Conservation (phyloP, 64 coral and sea anemone genomes). For the Dendrophyllia cribrosa region DNA sequence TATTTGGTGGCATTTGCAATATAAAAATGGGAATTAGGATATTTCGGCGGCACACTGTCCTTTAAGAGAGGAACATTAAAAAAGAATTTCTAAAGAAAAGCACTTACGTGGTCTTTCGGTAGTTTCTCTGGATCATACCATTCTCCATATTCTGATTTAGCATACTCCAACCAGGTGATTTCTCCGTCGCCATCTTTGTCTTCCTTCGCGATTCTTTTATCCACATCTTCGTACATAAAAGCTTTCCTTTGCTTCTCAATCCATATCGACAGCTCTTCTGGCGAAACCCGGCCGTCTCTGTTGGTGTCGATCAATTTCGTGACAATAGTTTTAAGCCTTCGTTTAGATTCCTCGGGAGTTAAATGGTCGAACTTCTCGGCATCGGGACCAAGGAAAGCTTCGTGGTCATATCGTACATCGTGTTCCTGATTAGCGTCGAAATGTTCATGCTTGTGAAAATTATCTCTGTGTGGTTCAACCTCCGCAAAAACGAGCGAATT, state of each 20-base stretch:
- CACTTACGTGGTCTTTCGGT: conserved; percentile 92
- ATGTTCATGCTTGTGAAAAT: conserved; percentile 92
- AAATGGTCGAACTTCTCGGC: conserved; percentile 90
- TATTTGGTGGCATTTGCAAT: too few relatives aligned
- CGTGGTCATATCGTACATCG: conserved; percentile 87
- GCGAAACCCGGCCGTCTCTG: conserved; percentile 78
- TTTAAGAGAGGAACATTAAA: too few relatives aligned
- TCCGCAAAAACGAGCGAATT: conserved; percentile 11
- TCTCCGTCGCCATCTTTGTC: conserved; percentile 89
- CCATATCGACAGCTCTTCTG: conserved; percentile 83
- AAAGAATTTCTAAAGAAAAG: too few relatives aligned
- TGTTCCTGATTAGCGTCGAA: conserved; percentile 72
- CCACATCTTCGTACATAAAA: conserved; percentile 98
- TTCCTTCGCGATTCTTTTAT: conserved; percentile 84
- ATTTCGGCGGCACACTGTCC: too few relatives aligned
- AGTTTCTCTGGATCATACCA: conserved; percentile 77
- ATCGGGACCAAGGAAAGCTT: conserved; percentile 94
- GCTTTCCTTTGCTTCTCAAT: conserved; percentile 95
- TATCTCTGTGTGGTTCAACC: conserved; percentile 80
- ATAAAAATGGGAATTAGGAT: too few relatives aligned
- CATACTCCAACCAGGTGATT: conserved; percentile 95
- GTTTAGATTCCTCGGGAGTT: conserved; percentile 87
- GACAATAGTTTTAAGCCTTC: conserved; percentile 81
- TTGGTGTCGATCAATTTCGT: conserved; percentile 80
- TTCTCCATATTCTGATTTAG: conserved; percentile 80